Evolutionary conservation across 2,797 vertebrate genomes (phyloP), one percentile per base, ranked within the genome.

Genomic region (Podarcis lilfordi): DNA sequence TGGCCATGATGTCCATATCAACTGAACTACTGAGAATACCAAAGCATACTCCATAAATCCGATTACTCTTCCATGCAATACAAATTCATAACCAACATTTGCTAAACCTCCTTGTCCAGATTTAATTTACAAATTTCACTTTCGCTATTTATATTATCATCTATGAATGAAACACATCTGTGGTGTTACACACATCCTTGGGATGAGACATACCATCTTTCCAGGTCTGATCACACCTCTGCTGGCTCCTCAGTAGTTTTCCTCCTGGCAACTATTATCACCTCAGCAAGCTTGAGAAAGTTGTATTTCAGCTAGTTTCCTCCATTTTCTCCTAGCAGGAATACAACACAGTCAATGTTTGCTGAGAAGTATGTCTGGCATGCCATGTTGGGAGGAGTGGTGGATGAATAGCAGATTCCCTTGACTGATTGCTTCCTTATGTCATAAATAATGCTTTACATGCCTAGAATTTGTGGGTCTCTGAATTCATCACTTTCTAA

Each of bases 111-210:
- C 61, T 23, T 40, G 23, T 23, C 2, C 55, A 89, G 55, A 21
- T 55, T 81, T 61, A 64, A 0, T 23, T 9, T 37, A 74, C 68
- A 92, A 59, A 91, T 88, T 23, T 27, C 17, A 2, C 13, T 83
- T 77, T 82, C 83, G 2, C 19, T 86, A 83, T 32, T 27, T 55
- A 32, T 23, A 8, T 25, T 32, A 59, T 40, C 45, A 92, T 85
- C 75, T 45, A 61, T 79, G 35, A 50, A 13, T 75, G 17, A 86
- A 87, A 91, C 82, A 81, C 68, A 37, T 37, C 66, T 68, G 35
- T 59, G 0, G 85, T 50, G 35, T 89, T 89, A 90, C 84, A 40
- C 11, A 78, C 25, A n/a, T 61, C 32, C 72, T 88, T 87, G 76
- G 88, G 90, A 69, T 59, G 64, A 69, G 9, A 87, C 83, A 78